Base-by-base conservation (phyloP, 2,113 vertebrate species). In the Anhinga rufa region DNA sequence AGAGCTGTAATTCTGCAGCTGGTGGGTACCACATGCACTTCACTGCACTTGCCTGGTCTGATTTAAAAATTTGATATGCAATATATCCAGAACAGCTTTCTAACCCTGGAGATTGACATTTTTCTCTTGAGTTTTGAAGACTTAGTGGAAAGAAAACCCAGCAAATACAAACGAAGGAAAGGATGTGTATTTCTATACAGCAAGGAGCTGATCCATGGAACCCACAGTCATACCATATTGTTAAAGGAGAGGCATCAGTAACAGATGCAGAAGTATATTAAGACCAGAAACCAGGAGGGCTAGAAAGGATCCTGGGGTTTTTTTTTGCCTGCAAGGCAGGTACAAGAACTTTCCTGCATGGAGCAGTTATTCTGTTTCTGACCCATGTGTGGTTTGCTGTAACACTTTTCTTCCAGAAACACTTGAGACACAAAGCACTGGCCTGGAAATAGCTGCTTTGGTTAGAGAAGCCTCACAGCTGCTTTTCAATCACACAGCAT, bases 161-260 rank as follows among this genome's bases (percentile, higher is more conserved):
- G 20, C 19, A 54, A 60, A 65, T 25, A 38, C 4, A 16, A 61
- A 38, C 32, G 2, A 8, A 88, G 54, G 36, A 44, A 57, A 65
- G 29, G 62, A 17, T 21, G 31, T 5, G 5, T 10, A 18, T 54
- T 81, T 80, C 46, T 54, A 6, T 4, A 7, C 4, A 70, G 54
- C 29, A 14, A 48, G 54, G 52, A 76, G 34, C 61, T 61, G 70
- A 21, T 12, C 71, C 4, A 0, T 6, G 52, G 61, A 49, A 60
- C 18, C 24, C 68, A 40, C n/a, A 82, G 62, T 7, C 60, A 34
- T 38, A 13, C 12, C 19, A 2, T 2, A 0, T 5, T 7, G 4
- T 15, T 58, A 21, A 69, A 65, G 49, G 21, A 51, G 20, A 72
- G 9, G 12, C 42, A 17, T 5, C 44, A 64, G 31, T 17, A 52